Evolutionary conservation across 2,888 invertebrate genomes (phyloP).

Genomic region (Troides aeacus): DNA sequence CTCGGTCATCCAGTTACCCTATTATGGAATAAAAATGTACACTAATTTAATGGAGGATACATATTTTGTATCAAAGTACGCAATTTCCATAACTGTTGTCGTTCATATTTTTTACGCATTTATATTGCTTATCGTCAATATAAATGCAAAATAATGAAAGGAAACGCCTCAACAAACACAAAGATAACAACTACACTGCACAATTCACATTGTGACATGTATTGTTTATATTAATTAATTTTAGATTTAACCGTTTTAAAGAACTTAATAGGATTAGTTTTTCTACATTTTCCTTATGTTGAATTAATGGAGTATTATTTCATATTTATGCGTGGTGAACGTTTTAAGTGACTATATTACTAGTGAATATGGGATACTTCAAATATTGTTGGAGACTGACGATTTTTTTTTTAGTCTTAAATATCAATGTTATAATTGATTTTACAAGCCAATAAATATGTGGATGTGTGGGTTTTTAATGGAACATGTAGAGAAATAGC

Average conservation of each 20-base stretch:
- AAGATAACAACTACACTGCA: conserved; percentile 22
- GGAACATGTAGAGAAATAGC: conserved; percentile 14
- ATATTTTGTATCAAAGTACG: not conserved
- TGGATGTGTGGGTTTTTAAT: conserved; percentile 4
- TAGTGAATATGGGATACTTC: too few relatives aligned
- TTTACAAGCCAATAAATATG: too few relatives aligned
- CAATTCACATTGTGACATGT: not conserved
- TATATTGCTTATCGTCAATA: conserved; percentile 19
- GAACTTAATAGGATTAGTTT: not conserved
- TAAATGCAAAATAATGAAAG: conserved; percentile 32
- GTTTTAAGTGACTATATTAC: too few relatives aligned
- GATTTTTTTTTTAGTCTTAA: too few relatives aligned
- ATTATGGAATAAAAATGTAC: too few relatives aligned
- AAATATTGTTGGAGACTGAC: too few relatives aligned
- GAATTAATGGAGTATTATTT: too few relatives aligned
- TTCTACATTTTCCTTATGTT: too few relatives aligned
- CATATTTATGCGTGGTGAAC: too few relatives aligned
- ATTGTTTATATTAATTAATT: not conserved
- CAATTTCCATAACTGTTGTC: not conserved
- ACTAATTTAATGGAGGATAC: too few relatives aligned
- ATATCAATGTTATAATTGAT: too few relatives aligned
- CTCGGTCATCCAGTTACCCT: too few relatives aligned
- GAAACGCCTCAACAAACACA: conserved; percentile 32
- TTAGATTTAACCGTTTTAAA: not conserved
- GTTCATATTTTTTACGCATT: conserved; percentile 22